A percentile compares a stretch with the other conserved stretches of the same genome.
Conservation (phyloP, 2,888 invertebrate genomes). For the Cheiracanthium punctorium region DNA sequence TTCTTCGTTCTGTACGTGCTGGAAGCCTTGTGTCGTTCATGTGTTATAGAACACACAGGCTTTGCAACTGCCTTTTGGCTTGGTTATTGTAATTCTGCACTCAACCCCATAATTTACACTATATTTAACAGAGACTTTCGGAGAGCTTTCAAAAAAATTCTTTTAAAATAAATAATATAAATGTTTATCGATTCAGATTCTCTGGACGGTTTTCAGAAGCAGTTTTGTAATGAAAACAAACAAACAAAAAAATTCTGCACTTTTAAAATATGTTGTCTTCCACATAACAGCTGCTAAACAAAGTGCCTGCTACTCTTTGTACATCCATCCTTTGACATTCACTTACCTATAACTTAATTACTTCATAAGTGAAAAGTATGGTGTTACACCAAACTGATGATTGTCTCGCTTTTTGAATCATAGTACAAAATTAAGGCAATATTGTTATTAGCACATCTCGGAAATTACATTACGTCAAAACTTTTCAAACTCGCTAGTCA, state of each 20-base stretch:
- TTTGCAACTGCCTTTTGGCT: slow-evolving; percentile 97
- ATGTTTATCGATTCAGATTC: slow-evolving; percentile 2
- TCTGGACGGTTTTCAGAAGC: slow-evolving; percentile 18
- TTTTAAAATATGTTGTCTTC: slow-evolving; percentile 64
- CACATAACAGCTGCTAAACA: slow-evolving; percentile 56
- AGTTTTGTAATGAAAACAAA: slow-evolving; percentile 38
- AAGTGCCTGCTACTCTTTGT: slow-evolving; percentile 55
- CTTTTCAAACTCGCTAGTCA: not conserved
- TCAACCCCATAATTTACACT: slow-evolving; percentile 94
- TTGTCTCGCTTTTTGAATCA: not conserved
- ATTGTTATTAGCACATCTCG: not conserved
- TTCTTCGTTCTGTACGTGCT: slow-evolving; percentile 96
- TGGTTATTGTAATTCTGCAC: slow-evolving; percentile 96
- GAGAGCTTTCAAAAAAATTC: slow-evolving; percentile 93
- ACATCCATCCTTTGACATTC: slow-evolving; percentile 44
- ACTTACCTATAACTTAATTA: slow-evolving; percentile 1
- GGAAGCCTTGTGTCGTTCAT: slow-evolving; percentile 84
- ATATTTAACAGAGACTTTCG: slow-evolving; percentile 98
- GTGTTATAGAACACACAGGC: slow-evolving; percentile 77
- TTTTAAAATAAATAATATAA: slow-evolving; percentile 82
- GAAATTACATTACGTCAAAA: not conserved
- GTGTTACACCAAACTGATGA: not conserved
- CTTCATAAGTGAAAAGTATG: slow-evolving; percentile 5
- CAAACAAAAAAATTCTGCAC: slow-evolving; percentile 53
- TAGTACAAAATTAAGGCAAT: slow-evolving; percentile 41